Conservation (phyloP, 1,140 invertebrate genomes). For the Eupeodes corollae region DNA sequence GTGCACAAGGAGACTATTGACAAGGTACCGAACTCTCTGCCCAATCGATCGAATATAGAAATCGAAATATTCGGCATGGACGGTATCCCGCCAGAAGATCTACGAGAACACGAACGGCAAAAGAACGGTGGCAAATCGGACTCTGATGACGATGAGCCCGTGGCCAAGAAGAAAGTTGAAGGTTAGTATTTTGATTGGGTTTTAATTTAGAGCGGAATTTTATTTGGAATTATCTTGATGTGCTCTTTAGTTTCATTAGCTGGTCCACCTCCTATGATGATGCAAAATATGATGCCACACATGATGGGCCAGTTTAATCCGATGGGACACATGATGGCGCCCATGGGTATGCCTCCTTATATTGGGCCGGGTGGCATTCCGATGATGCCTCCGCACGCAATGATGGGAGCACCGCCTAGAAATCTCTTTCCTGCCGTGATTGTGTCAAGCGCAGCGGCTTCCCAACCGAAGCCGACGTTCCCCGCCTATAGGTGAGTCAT, state of each 20-base stretch:
- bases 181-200: constrained; percentile 29
- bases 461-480: constrained; percentile 61
- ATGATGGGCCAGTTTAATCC: constrained; percentile 45
- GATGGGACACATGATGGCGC: constrained; percentile 42
- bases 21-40: constrained; percentile 97
- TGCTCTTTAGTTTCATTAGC: constrained; percentile 25
- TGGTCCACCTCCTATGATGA: constrained; percentile 41
- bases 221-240: background rate
- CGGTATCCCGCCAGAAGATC: constrained; percentile 92
- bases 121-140: constrained; percentile 56
- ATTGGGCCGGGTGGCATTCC: constrained; percentile 42
- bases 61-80: constrained; percentile 99
- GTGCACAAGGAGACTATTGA: constrained; percentile 99
- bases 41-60: constrained; percentile 95
- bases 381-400: constrained; percentile 49
- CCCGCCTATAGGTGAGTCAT: constrained; percentile 57
- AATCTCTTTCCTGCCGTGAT: constrained; percentile 67
- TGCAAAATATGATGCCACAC: constrained; percentile 48
- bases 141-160: constrained; percentile 69
- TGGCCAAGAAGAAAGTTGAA: constrained; percentile 61
- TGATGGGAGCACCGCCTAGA: constrained; percentile 60
- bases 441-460: constrained; percentile 48
- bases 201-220: too few species aligned
- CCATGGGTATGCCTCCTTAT: constrained; percentile 45
- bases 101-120: constrained; percentile 86